Evolutionary conservation across 2,797 vertebrate genomes (phyloP).

Genomic region (Apogon hyalosoma): DNA sequence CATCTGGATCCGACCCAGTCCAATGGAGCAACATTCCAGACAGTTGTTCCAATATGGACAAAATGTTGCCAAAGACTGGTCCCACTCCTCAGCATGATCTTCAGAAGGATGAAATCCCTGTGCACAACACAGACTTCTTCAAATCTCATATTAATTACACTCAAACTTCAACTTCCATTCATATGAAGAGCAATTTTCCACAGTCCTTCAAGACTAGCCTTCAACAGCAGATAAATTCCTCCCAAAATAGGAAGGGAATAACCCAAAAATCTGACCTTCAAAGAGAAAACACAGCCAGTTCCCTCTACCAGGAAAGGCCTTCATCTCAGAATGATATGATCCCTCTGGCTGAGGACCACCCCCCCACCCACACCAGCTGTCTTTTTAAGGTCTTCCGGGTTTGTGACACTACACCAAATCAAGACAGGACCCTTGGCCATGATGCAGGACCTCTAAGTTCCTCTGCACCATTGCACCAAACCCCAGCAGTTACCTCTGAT

Average conservation of each 20-base stretch:
- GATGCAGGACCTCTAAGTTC: too few species aligned
- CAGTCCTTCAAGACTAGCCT: background rate
- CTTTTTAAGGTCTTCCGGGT: too few species aligned
- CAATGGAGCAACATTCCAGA: constrained; percentile 10
- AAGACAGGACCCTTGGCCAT: too few species aligned
- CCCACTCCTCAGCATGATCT: constrained; percentile 25
- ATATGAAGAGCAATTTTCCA: background rate
- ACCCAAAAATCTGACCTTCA: background rate
- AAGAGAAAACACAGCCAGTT: background rate
- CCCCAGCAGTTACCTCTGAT: background rate
- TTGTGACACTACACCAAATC: too few species aligned
- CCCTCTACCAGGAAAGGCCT: background rate
- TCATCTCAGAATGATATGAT: background rate
- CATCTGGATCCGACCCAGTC: background rate
- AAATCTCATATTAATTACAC: background rate
- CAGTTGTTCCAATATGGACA: background rate
- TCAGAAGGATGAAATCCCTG: background rate
- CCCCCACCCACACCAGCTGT: too few species aligned
- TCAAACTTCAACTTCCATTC: background rate
- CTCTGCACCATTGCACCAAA: background rate
- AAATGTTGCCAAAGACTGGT: background rate
- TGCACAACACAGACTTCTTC: background rate
- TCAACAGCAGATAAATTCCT: background rate
- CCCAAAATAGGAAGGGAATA: constrained; percentile 3
- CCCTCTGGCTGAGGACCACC: too few species aligned